Percentiles rank a stretch among this genome's conserved stretches.
Evolutionary conservation across 2,888 invertebrate genomes (phyloP).

Genomic region (Brachyopa scutellaris): DNA sequence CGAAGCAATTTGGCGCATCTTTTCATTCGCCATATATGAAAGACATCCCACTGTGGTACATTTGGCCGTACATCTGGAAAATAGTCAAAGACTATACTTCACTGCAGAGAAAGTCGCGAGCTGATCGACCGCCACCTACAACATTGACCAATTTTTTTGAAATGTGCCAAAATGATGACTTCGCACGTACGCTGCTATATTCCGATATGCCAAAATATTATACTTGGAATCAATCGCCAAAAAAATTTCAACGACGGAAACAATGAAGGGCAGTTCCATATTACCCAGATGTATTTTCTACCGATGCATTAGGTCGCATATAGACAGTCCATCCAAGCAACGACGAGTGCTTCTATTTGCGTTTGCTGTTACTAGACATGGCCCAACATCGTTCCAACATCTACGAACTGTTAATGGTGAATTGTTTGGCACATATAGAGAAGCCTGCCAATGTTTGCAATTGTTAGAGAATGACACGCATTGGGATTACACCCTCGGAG

Average conservation of each 20-base stretch:
- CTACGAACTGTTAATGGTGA: no score
- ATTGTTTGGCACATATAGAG: no score
- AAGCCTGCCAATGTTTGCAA: no score
- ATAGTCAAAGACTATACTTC: neutral
- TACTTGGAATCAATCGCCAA: no score
- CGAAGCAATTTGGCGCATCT: neutral
- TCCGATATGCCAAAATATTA: no score
- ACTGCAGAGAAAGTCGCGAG: neutral
- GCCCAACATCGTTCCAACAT: neutral
- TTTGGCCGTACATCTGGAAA: neutral
- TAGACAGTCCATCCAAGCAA: no score
- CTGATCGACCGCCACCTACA: neutral
- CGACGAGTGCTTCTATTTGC: no score
- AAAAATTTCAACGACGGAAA: no score
- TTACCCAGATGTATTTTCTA: no score
- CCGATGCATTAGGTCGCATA: no score
- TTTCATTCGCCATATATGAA: neutral
- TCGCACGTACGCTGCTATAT: neutral
- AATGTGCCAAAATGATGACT: neutral
- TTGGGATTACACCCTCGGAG: constrained; percentile 20
- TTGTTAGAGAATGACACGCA: constrained; percentile 10
- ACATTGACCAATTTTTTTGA: neutral
- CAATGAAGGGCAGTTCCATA: no score
- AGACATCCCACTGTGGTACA: neutral
- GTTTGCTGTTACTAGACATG: neutral